Evolutionary conservation across 1,140 invertebrate species (phyloP).

Genomic region (Zaprionus tsacasi): DNA sequence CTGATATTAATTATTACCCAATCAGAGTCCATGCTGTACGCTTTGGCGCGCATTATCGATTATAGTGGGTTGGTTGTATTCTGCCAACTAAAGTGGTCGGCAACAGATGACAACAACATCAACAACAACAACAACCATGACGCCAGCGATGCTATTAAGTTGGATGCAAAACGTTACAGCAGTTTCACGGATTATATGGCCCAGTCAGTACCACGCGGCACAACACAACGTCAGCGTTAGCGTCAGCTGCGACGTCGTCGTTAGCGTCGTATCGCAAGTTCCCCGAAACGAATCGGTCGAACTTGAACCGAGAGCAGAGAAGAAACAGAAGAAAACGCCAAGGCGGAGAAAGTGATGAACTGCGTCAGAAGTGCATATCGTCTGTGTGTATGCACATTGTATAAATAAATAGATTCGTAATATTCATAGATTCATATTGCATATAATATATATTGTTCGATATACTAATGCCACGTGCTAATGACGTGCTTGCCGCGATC

Average conservation of each 20-base stretch:
- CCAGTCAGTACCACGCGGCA: constrained; percentile 31
- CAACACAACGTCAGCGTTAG: constrained; percentile 43
- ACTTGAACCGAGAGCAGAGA: constrained; percentile 35
- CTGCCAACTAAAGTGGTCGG: constrained; percentile 4
- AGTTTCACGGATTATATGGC: constrained; percentile 62
- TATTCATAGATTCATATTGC: constrained; percentile 20
- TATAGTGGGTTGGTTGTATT: not conserved
- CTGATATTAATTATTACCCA: constrained; percentile 1
- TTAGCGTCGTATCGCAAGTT: not conserved
- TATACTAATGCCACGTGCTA: constrained; percentile 54
- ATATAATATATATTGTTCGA: not conserved
- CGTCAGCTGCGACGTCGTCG: constrained; percentile 41
- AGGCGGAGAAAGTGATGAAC: constrained; percentile 33
- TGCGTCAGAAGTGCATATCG: constrained; percentile 58
- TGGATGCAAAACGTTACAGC: constrained; percentile 56
- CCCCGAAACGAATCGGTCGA: constrained; percentile 33
- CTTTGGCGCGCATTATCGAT: not conserved
- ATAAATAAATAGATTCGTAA: constrained; percentile 2
- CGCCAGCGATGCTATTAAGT: constrained; percentile 65
- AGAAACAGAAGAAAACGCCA: constrained; percentile 14
- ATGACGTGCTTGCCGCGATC: constrained; percentile 49
- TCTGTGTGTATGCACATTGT: constrained; percentile 11
- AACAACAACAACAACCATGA: constrained; percentile 53
- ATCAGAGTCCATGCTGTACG: not conserved
- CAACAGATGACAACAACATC: constrained; percentile 15